Evolutionary conservation across 2,888 invertebrate species (phyloP).

Genomic region (Agonopterix heracliana): DNA sequence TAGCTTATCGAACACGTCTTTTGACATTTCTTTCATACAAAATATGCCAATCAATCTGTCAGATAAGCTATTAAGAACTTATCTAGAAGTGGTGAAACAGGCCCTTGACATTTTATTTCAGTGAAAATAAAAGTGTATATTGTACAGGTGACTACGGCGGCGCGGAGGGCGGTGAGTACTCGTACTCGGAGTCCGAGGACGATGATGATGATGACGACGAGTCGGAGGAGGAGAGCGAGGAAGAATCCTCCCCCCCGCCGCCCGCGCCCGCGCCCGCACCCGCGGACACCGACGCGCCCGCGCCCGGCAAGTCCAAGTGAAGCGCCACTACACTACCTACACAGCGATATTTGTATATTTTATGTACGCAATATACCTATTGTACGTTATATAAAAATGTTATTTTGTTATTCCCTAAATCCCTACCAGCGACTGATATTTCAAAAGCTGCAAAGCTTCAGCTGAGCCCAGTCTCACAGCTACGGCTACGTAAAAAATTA

Average conservation of each 20-base stretch:
- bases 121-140: background rate
- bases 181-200: constrained; percentile 63
- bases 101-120: background rate
- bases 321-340: background rate
- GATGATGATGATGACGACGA: constrained; percentile 44
- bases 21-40: too few relatives aligned
- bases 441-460: too few relatives aligned
- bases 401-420: too few relatives aligned
- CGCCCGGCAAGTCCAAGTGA: background rate
- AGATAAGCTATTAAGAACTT: too few relatives aligned
- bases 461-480: too few relatives aligned
- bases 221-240: constrained; percentile 19
- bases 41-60: too few relatives aligned
- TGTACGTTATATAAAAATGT: too few relatives aligned
- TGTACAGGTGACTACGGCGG: constrained; percentile 63
- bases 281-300: background rate
- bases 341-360: too few relatives aligned
- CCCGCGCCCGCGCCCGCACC: background rate
- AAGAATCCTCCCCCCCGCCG: background rate
- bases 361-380: too few relatives aligned
- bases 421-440: too few relatives aligned
- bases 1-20: background rate
- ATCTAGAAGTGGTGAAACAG: too few relatives aligned
- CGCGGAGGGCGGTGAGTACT: constrained; percentile 61
- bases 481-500: too few relatives aligned